These are phyloP conservation scores for Seira sanloemensis DNA, from an alignment of 2,888 invertebrate species.

Conservation along the genomic window DNA sequence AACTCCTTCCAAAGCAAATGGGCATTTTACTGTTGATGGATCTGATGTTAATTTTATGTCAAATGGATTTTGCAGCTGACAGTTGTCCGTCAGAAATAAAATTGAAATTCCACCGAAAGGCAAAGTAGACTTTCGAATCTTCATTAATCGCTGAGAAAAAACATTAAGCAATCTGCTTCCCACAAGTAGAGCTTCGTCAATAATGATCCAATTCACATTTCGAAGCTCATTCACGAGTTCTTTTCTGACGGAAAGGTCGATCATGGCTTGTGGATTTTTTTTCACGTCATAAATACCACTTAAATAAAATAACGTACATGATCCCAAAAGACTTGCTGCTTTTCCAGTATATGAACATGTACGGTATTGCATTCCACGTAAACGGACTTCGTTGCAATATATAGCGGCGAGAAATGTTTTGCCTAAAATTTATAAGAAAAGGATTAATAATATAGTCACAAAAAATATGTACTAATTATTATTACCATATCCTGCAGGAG, in stretches of 20 bases:
- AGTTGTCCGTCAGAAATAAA: not conserved
- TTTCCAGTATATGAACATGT: not conserved
- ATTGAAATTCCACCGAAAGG: not conserved
- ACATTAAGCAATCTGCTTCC: not conserved
- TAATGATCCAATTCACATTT: not conserved
- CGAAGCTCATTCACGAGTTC: not conserved
- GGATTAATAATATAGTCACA: not conserved
- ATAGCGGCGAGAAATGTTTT: not conserved
- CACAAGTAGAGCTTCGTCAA: not conserved
- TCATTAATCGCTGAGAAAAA: not conserved
- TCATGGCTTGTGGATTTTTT: not conserved
- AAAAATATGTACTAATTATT: not conserved
- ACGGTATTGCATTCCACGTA: not conserved
- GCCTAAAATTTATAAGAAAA: not conserved
- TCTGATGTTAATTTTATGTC: not conserved
- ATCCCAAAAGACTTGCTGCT: not conserved
- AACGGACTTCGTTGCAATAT: not conserved
- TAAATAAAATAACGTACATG: not conserved
- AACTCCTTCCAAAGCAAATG: not conserved
- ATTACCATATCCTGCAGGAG: not conserved
- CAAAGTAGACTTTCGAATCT: not conserved
- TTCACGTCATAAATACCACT: not conserved
- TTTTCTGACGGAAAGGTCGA: not conserved
- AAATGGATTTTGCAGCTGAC: not conserved
- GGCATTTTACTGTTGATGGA: not conserved